phyloP scores from a whole-genome alignment of 2,797 vertebrate genomes.

The Pampus argenteus region DNA sequence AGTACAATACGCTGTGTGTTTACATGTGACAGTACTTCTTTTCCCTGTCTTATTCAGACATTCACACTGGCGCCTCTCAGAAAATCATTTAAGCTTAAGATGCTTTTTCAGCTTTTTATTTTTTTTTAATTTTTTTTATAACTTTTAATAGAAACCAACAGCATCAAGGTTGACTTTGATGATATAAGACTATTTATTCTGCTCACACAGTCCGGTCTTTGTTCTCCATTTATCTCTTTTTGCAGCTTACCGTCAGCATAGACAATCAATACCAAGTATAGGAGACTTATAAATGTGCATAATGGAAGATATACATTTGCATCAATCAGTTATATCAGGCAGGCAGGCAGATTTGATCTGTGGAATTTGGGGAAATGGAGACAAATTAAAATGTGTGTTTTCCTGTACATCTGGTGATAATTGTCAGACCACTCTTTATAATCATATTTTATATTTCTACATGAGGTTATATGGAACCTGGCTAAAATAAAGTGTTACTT shows the following conservation, averaged over 20 bases:
- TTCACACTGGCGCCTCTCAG: not conserved
- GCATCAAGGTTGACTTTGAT: not conserved
- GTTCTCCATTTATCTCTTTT: not conserved
- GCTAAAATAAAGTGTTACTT: not conserved
- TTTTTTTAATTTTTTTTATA: no score
- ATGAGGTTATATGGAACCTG: not conserved
- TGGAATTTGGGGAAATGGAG: not conserved
- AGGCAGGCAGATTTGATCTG: not conserved
- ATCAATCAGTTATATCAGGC: not conserved
- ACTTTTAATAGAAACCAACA: slow-evolving; percentile 9
- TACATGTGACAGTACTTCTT: not conserved
- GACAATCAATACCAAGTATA: slow-evolving; percentile 24
- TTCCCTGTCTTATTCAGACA: not conserved
- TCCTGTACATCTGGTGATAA: not conserved
- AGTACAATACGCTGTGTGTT: slow-evolving; percentile 32
- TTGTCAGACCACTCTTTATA: not conserved
- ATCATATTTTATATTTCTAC: not conserved
- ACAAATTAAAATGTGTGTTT: not conserved
- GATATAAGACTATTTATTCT: not conserved
- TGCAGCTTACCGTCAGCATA: slow-evolving; percentile 9
- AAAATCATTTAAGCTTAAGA: slow-evolving; percentile 15
- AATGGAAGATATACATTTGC: not conserved
- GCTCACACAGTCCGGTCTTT: not conserved
- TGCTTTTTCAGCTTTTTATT: slow-evolving; percentile 4
- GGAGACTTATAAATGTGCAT: not conserved